Evolutionary conservation across 2,797 vertebrate species (phyloP).

Genomic region (Phoxinus dragarum): DNA sequence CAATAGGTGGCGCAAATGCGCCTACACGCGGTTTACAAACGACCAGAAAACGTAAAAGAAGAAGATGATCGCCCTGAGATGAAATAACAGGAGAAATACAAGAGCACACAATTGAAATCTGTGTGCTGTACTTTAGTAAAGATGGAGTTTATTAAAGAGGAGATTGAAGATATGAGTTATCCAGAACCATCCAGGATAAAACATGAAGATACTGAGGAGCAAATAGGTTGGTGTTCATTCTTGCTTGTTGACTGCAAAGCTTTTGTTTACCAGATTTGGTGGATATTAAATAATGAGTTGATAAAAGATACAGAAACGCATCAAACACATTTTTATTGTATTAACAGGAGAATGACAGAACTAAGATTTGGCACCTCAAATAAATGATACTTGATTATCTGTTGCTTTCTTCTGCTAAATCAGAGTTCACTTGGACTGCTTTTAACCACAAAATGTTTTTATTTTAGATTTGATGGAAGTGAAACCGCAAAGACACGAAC

Average conservation of each 20-base stretch:
- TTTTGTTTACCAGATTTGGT: neutral
- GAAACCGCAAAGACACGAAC: neutral
- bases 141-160: neutral
- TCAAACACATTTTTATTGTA: neutral
- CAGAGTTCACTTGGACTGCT: neutral
- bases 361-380: neutral
- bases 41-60: neutral
- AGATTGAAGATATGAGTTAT: too few relatives aligned
- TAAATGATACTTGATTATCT: neutral
- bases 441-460: neutral
- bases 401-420: neutral
- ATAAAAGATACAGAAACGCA: neutral
- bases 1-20: neutral
- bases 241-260: neutral
- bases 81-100: neutral
- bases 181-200: neutral
- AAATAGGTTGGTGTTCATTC: neutral
- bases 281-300: neutral
- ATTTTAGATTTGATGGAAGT: neutral
- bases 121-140: neutral
- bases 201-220: neutral
- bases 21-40: neutral
- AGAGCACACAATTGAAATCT: neutral
- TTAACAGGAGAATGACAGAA: neutral
- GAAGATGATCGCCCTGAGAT: neutral